phyloP scores from a whole-genome alignment of 2,797 vertebrate species.

The Enteromius viviparus region DNA sequence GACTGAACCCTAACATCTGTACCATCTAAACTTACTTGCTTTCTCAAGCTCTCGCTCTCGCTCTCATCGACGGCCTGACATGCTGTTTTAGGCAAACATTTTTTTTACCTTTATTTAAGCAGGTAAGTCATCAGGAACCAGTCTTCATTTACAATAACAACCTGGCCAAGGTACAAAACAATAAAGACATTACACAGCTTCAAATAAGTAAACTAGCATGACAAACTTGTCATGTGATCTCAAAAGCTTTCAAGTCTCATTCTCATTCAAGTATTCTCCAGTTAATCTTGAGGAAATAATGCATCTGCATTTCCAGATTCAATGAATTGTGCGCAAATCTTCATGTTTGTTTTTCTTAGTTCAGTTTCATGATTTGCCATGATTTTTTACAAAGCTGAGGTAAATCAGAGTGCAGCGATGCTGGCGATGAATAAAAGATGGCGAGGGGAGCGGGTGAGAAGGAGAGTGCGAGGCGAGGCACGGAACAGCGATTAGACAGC shows the following conservation, averaged over 20 bases:
- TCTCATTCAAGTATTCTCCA: too few relatives aligned
- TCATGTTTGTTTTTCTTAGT: not conserved
- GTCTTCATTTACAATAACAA: too few relatives aligned
- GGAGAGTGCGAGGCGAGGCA: constrained; percentile 62
- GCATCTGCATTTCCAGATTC: not conserved
- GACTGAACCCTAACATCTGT: not conserved
- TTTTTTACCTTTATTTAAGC: too few relatives aligned
- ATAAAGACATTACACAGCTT: too few relatives aligned
- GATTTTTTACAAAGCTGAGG: constrained; percentile 55
- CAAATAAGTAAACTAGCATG: not conserved
- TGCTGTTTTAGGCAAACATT: too few relatives aligned
- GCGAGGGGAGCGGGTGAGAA: constrained; percentile 69
- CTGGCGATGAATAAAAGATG: constrained; percentile 78
- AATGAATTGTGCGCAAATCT: not conserved
- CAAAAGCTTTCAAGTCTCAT: not conserved
- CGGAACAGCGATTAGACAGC: constrained; percentile 71
- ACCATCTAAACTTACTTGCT: not conserved
- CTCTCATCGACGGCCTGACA: not conserved
- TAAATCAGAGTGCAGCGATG: constrained; percentile 63
- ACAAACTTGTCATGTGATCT: not conserved
- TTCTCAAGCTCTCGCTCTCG: not conserved
- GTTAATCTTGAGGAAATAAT: not conserved
- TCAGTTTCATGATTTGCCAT: not conserved
- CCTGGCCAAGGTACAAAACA: too few relatives aligned
- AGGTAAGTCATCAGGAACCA: too few relatives aligned